These are phyloP conservation scores for Vanessa cardui DNA, from an alignment of 2,888 invertebrate species.

Conservation along the genomic window DNA sequence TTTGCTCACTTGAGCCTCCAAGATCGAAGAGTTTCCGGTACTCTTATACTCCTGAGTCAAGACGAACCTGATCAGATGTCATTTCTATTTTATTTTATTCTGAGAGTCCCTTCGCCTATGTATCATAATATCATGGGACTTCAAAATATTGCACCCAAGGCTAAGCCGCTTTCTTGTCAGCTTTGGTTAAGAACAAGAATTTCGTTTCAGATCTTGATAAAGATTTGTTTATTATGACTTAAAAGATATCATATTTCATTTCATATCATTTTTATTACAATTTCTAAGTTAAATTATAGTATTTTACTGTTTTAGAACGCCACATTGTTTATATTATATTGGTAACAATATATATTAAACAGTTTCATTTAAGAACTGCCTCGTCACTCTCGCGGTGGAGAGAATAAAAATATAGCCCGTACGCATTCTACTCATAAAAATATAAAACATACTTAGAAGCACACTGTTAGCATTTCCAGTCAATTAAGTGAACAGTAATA, in stretches of 20 bases:
- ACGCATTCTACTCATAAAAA: too few relatives aligned
- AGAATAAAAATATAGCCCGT: too few relatives aligned
- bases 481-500: too few relatives aligned
- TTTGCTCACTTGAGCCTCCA: too few relatives aligned
- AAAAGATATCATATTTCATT: neutral
- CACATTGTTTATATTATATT: too few relatives aligned
- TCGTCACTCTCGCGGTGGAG: too few relatives aligned
- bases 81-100: neutral
- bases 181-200: conserved; percentile 23
- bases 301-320: neutral
- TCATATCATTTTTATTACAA: neutral
- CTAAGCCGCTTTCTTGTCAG: conserved; percentile 37
- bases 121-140: conserved; percentile 36
- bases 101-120: conserved; percentile 16
- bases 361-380: too few relatives aligned
- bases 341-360: too few relatives aligned
- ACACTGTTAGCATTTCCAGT: too few relatives aligned
- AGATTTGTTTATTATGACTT: neutral
- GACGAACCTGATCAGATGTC: neutral
- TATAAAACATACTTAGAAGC: too few relatives aligned
- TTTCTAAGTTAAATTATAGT: neutral
- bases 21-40: too few relatives aligned
- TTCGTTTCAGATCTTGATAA: conserved; percentile 15
- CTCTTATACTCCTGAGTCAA: too few relatives aligned
- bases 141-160: conserved; percentile 37